Conservation (phyloP, 2,797 vertebrate species). For the Ceryle rudis region DNA sequence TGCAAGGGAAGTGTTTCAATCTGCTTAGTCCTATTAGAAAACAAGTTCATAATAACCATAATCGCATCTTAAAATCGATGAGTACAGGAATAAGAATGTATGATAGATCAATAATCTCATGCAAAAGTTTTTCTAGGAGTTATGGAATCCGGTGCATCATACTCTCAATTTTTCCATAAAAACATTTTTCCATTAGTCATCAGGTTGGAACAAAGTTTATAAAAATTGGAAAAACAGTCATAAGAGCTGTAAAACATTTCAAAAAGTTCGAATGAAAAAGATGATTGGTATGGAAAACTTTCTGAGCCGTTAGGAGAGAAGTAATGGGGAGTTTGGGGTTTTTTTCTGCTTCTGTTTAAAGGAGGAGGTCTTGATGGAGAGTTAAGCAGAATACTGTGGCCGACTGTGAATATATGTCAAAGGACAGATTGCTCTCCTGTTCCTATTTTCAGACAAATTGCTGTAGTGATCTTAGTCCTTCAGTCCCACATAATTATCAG, state of each 20-base stretch:
- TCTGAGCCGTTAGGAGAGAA: background rate
- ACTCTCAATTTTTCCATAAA: background rate
- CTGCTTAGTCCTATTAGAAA: background rate
- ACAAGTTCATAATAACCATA: background rate
- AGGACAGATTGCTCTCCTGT: background rate
- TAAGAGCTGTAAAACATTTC: constrained; percentile 35
- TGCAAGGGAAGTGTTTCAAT: background rate
- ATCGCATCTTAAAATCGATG: background rate
- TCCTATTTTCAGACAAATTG: background rate
- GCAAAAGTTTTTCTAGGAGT: background rate
- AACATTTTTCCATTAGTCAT: constrained; percentile 48
- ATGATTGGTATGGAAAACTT: constrained; percentile 11
- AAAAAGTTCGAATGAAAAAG: constrained; percentile 27
- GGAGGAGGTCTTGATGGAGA: background rate
- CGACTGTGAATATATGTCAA: background rate
- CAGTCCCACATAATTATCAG: background rate
- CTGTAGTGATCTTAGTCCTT: background rate
- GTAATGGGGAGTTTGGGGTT: background rate
- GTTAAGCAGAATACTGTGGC: background rate
- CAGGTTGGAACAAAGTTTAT: constrained; percentile 41
- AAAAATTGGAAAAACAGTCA: constrained; percentile 22
- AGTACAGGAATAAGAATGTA: background rate
- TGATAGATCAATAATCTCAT: background rate
- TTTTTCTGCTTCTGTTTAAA: background rate
- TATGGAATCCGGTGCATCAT: background rate